A percentile compares a stretch with the other conserved stretches of the same genome.
Evolutionary conservation across 2,797 vertebrate species (phyloP).

Genomic region (Sebastes cheni): DNA sequence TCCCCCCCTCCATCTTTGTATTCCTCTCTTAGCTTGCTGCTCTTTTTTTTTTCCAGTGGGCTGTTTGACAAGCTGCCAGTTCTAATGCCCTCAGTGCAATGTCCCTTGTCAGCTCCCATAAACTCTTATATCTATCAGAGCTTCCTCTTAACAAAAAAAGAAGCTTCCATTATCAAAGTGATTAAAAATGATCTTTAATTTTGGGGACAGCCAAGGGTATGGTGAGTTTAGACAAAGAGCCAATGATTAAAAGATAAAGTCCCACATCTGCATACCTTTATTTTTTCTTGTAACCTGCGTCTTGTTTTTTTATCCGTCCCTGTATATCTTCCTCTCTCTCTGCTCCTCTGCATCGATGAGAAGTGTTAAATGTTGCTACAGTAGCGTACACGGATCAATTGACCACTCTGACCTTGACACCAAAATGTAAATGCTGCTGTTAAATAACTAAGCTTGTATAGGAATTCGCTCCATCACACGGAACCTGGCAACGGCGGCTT

Average conservation of each 20-base stretch:
- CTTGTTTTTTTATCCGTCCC: not conserved
- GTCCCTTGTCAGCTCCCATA: slow-evolving; percentile 85
- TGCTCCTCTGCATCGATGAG: slow-evolving; percentile 8
- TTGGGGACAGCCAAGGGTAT: slow-evolving; percentile 73
- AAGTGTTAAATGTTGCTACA: slow-evolving; percentile 28
- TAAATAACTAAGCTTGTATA: slow-evolving; percentile 34
- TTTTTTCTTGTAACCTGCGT: slow-evolving; percentile 8
- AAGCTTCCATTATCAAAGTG: slow-evolving; percentile 83
- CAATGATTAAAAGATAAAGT: slow-evolving; percentile 39
- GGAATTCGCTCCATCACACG: slow-evolving; percentile 22
- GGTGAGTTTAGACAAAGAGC: slow-evolving; percentile 66
- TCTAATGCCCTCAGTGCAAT: slow-evolving; percentile 84
- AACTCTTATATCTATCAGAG: slow-evolving; percentile 83
- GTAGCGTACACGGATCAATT: slow-evolving; percentile 52
- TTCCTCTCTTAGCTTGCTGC: slow-evolving; percentile 76
- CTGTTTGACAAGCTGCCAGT: slow-evolving; percentile 87
- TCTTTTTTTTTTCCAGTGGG: slow-evolving; percentile 74
- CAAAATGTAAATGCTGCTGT: slow-evolving; percentile 50
- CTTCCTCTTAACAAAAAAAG: slow-evolving; percentile 75
- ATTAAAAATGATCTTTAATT: slow-evolving; percentile 86
- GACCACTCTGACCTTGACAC: slow-evolving; percentile 47
- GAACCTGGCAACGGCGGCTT: not conserved
- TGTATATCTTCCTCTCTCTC: not conserved
- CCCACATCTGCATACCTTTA: slow-evolving; percentile 48
- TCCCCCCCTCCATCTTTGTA: slow-evolving; percentile 50